Evolutionary conservation across 1,140 invertebrate species (phyloP), one percentile per base, ranked within the genome.

Genomic region (Macrocentrus cingulum): DNA sequence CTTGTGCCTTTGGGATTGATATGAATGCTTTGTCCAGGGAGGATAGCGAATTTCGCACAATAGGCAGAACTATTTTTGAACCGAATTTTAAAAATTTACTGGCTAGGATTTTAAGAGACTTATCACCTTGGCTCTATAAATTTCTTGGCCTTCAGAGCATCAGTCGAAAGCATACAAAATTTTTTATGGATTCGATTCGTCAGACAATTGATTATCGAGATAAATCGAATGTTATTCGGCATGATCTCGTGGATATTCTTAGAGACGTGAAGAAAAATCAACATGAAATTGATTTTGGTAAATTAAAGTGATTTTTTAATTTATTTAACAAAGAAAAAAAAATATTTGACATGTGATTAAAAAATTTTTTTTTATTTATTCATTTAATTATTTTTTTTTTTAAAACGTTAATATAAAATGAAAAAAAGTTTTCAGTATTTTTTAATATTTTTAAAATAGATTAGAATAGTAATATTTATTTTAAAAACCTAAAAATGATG

Each of bases 1-100:
- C 78, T 0, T 82, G 80, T 51, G 84, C 81, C 5, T 87, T 87
- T 69, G 85, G 84, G 2, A 68, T 86, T 7, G 69, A 85, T 46
- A 79, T 77, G 61, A 80, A 84, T 52, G 71, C 80, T 11, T 59
- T 86, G 11, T 66, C 19, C 62, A 73, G 4, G 19, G 45, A 55
- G 15, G 63, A 82, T 19, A 68, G 71, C 1, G 59, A 70, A 37
- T 81, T 81, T 54, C 39, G 71, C 13, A 50, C 57, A 62, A 66
- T 77, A 45, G 80, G 75, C 2, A 61, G 60, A 56, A 65, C 62
- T 49, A 56, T 74, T 5, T 68, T 76, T 32, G 53, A 44, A 9
- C 22, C 51, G 13, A 44, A 11, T 11, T 46, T 6, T 13, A 9
- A 6, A 2, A 23, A 16, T 8, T 32, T 45, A 9, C 0, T 34